A percentile compares a stretch with the other conserved stretches of the same genome.
These are phyloP conservation scores for Mythimna vitellina DNA, from an alignment of 2,888 invertebrate genomes.

Conservation along the genomic window DNA sequence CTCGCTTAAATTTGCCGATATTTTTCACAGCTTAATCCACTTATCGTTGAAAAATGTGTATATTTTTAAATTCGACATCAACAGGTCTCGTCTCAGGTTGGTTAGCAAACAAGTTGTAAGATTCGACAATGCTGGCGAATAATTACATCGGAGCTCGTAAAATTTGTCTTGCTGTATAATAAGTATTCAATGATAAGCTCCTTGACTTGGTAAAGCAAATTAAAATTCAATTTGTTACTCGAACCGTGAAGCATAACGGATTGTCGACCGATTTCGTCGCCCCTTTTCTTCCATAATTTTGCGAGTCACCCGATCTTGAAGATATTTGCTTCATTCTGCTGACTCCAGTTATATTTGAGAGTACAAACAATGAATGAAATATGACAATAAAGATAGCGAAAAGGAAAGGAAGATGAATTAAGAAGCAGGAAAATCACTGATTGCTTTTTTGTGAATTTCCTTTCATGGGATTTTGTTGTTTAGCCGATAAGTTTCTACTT, in stretches of 20 bases:
- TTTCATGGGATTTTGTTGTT: constrained; percentile 12
- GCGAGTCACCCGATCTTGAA: constrained; percentile 80
- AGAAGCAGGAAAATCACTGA: constrained; percentile 31
- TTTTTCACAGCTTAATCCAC: constrained; percentile 63
- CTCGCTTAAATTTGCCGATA: constrained; percentile 60
- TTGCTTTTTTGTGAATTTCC: constrained; percentile 33
- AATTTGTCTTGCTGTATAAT: constrained; percentile 83
- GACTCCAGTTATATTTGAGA: constrained; percentile 74
- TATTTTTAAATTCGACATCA: constrained; percentile 55
- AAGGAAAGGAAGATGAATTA: constrained; percentile 59
- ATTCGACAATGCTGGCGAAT: constrained; percentile 71
- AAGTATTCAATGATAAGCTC: constrained; percentile 87
- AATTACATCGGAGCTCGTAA: constrained; percentile 80
- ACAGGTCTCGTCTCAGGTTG: constrained; percentile 67
- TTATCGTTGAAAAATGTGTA: constrained; percentile 51
- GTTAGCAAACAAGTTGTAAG: constrained; percentile 64
- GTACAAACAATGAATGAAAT: constrained; percentile 62
- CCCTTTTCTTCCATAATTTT: constrained; percentile 87
- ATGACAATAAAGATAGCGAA: constrained; percentile 44
- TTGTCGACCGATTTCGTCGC: constrained; percentile 86
- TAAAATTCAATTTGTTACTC: constrained; percentile 89
- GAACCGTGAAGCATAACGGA: constrained; percentile 88
- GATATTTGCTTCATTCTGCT: constrained; percentile 76
- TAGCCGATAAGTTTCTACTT: background rate
- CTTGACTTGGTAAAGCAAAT: constrained; percentile 88